Evolutionary conservation across 2,113 vertebrate genomes (phyloP).

Genomic region (Desmodus rotundus): DNA sequence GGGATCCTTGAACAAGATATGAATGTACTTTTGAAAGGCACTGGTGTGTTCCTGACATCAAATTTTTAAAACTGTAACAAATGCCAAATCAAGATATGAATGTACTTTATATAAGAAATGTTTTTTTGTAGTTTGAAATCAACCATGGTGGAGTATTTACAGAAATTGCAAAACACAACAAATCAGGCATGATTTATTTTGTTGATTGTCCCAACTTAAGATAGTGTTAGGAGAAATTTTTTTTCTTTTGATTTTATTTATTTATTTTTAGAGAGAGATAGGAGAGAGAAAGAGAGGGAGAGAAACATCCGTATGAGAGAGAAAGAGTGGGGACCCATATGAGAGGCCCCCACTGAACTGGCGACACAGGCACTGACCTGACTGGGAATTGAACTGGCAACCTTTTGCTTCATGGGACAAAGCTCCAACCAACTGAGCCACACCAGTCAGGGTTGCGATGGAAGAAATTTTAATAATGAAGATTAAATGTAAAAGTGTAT

Average conservation of each 20-base stretch:
- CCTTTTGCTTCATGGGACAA: too few relatives aligned
- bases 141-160: background rate
- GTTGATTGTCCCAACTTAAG: background rate
- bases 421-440: too few relatives aligned
- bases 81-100: too few relatives aligned
- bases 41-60: too few relatives aligned
- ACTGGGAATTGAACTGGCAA: too few relatives aligned
- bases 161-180: background rate
- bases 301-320: too few relatives aligned
- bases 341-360: too few relatives aligned
- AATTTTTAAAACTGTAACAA: too few relatives aligned
- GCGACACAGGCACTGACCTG: too few relatives aligned
- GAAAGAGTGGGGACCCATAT: too few relatives aligned
- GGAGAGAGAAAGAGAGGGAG: too few relatives aligned
- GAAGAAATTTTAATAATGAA: background rate
- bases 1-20: background rate
- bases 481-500: background rate
- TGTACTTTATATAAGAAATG: background rate
- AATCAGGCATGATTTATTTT: background rate
- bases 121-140: conserved; percentile 38
- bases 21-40: background rate
- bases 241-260: background rate
- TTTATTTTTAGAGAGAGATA: too few relatives aligned
- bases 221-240: background rate
- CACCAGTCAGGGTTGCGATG: background rate